Base-by-base conservation (phyloP, 2,113 vertebrate genomes). In the Phaethon lepturus region DNA sequence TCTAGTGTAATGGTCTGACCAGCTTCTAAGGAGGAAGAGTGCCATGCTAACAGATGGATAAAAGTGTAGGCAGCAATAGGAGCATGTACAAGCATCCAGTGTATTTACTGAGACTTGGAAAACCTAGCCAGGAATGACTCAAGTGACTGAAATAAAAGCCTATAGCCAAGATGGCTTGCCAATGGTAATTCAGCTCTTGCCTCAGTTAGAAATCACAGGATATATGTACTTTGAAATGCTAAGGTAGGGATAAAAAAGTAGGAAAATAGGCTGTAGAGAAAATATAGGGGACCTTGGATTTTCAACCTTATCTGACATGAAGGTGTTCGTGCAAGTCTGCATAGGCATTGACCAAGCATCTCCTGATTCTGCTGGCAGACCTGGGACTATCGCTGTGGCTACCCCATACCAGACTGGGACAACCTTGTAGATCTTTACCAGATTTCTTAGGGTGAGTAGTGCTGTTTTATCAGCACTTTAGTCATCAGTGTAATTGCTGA, bases 1-100 rank as follows among this genome's bases (percentile, higher is more conserved):
- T 31, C 63, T 52, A 90, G 56, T 52, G 52, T 81, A 96, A 92
- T 78, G 73, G 88, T 84, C 64, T 19, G 2, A 96, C 85, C 85
- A 97, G 93, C 67, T 93, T 90, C 66, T 77, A 97, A 88, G 93
- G 24, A 92, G 96, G 97, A 97, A 90, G 42, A 35, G 3, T 77
- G 94, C 96, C 96, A 97, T 77, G 53, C 24, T 64, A 90, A 95
- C 96, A 97, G 97, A 97, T 97, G 97, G 97, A 13, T 93, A 64
- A 72, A 93, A 90, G 87, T 88, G 90, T 90, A 93, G 93, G 89
- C 94, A 96, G 95, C 93, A 95, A 97, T 10, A 96, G 92, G 88
- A 96, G 93, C 68, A 93, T 88, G 92, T 94, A 94, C 71, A 35
- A 93, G 38, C 44, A 90, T 90, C 78, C 78, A 96, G 24, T 63